Percentiles rank a stretch among this genome's conserved stretches.
Evolutionary conservation across 2,888 invertebrate species (phyloP).

Genomic region (Limnephilus rhombicus): DNA sequence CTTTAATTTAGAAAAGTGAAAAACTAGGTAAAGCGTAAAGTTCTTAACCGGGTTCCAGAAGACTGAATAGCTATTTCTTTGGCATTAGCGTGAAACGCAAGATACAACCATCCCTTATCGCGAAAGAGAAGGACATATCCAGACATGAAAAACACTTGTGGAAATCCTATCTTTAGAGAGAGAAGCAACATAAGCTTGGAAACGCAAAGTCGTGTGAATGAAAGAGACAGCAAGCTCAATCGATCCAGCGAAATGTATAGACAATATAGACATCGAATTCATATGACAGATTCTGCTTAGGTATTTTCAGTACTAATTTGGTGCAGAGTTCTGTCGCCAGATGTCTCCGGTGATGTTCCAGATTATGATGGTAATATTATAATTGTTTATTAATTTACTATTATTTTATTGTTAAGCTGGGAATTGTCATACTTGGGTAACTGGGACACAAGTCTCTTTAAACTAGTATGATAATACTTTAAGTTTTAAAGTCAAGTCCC

Average conservation of each 20-base stretch:
- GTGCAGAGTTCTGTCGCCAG: conserved; percentile 7
- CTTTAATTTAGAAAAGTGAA: background rate
- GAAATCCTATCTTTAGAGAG: conserved; percentile 16
- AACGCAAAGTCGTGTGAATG: background rate
- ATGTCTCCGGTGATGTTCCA: background rate
- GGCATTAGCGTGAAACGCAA: background rate
- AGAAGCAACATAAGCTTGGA: background rate
- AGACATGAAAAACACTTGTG: conserved; percentile 41
- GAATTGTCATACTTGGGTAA: background rate
- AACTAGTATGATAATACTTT: background rate
- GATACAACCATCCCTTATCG: background rate
- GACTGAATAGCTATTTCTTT: conserved; percentile 21
- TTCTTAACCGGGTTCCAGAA: conserved; percentile 14
- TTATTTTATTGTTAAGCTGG: background rate
- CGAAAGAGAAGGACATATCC: background rate
- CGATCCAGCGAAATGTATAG: conserved; percentile 35
- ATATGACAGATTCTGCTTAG: background rate
- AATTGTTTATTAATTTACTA: background rate
- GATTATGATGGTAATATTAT: background rate
- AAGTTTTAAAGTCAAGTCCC: background rate
- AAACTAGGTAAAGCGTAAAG: conserved; percentile 2
- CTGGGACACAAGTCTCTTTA: background rate
- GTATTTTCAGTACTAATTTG: conserved; percentile 7
- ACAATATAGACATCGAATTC: conserved; percentile 19
- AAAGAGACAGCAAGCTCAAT: conserved; percentile 23